A percentile compares a stretch with the other conserved stretches of the same genome.
These are phyloP conservation scores for Gonatopus flavifemur DNA, from an alignment of 1,140 invertebrate genomes.

Conservation along the genomic window DNA sequence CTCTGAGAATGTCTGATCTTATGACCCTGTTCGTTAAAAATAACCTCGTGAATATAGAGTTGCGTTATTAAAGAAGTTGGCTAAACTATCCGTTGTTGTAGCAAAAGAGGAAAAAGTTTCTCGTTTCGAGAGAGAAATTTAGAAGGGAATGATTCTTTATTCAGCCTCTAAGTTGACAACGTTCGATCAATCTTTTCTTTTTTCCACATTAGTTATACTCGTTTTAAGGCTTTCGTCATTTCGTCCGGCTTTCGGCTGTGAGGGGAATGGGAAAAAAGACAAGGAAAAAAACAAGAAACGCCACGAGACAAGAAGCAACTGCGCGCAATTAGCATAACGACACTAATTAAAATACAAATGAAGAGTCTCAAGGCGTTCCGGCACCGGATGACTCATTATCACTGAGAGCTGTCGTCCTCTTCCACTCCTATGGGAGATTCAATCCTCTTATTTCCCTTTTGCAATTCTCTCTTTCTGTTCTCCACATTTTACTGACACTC, in stretches of 20 bases:
- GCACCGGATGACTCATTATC: constrained; percentile 54
- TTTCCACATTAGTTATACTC: no score
- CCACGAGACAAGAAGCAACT: constrained; percentile 49
- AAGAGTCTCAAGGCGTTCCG: constrained; percentile 51
- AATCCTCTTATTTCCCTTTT: no score
- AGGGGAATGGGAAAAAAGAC: no score
- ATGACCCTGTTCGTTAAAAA: no score
- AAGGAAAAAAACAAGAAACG: constrained; percentile 45
- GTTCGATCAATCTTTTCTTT: no score
- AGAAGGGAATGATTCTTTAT: no score
- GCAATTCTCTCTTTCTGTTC: constrained; percentile 23
- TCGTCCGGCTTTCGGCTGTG: constrained; percentile 6
- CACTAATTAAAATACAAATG: constrained; percentile 62
- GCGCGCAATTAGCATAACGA: constrained; percentile 60
- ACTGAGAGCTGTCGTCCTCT: constrained; percentile 34
- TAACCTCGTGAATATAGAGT: constrained; percentile 59
- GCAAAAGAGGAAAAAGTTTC: constrained; percentile 50
- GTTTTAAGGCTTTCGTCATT: no score
- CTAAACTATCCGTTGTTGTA: constrained; percentile 40
- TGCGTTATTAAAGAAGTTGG: constrained; percentile 60
- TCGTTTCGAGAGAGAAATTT: constrained; percentile 34
- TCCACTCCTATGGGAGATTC: constrained; percentile 16
- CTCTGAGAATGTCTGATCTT: no score
- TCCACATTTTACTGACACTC: constrained; percentile 45
- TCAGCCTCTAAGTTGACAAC: no score